These are phyloP conservation scores for Cyclophora albipunctata DNA, from an alignment of 2,888 invertebrate species.

Conservation along the genomic window DNA sequence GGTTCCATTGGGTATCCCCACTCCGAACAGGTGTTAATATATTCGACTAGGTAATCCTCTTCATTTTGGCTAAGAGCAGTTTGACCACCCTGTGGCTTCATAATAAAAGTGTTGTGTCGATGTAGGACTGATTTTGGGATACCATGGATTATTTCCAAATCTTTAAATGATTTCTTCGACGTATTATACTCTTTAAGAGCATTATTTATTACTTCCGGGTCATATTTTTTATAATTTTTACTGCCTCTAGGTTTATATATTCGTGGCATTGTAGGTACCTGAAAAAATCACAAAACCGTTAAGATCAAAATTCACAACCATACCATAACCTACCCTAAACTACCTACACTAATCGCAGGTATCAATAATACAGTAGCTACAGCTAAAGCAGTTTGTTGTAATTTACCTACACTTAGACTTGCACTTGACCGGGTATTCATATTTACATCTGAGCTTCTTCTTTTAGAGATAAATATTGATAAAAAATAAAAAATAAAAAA, in stretches of 20 bases:
- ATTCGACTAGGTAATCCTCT: conserved; percentile 12
- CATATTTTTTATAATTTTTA: conserved; percentile 9
- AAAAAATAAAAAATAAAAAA: too few species aligned
- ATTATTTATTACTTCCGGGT: conserved; percentile 6
- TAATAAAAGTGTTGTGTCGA: conserved; percentile 4
- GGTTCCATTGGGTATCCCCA: conserved; percentile 20
- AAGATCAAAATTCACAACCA: too few species aligned
- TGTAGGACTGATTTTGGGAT: neutral
- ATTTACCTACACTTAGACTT: neutral
- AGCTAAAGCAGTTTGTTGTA: neutral
- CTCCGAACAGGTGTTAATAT: conserved; percentile 16
- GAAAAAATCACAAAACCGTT: neutral
- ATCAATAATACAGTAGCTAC: too few species aligned
- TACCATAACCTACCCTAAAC: too few species aligned
- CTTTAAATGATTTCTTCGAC: neutral
- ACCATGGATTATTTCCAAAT: neutral
- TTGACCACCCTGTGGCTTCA: conserved; percentile 17
- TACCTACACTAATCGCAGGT: too few species aligned
- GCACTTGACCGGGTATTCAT: too few species aligned
- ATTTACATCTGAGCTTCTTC: too few species aligned
- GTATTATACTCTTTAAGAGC: conserved; percentile 5
- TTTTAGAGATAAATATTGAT: too few species aligned
- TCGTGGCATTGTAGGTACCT: neutral
- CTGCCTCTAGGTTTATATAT: neutral
- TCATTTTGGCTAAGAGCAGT: conserved; percentile 5